Conservation (phyloP, 37 sponge, comb jelly and placozoan species). For the Axinella damicornis region DNA sequence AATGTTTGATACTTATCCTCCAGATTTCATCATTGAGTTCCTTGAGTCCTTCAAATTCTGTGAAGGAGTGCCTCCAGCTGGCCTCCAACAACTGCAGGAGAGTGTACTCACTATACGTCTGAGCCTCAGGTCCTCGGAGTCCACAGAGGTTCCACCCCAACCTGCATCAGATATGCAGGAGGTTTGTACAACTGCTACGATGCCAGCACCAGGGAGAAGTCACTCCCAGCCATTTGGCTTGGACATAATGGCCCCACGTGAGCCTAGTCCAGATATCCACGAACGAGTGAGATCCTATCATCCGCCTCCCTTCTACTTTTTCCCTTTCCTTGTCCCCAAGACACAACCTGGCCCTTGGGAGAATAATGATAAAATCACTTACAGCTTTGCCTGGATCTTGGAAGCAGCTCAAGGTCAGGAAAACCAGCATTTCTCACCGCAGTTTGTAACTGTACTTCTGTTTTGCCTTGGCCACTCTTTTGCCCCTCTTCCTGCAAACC, state of each 20-base stretch:
- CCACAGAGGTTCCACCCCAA: no score
- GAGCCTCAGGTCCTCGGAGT: not conserved
- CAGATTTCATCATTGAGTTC: conserved; percentile 21
- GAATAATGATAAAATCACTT: not conserved
- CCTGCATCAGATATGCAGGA: no score
- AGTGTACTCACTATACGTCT: not conserved
- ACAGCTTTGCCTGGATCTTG: conserved; percentile 36
- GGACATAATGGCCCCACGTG: no score
- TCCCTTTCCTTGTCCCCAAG: conserved; percentile 3
- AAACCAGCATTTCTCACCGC: conserved; percentile 9
- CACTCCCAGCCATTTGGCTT: no score
- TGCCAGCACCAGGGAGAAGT: no score
- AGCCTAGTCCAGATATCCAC: no score
- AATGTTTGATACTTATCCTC: not conserved
- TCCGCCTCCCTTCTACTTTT: conserved; percentile 1
- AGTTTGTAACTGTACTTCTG: conserved; percentile 9
- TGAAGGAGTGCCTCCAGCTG: not conserved
- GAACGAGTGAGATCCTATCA: no score
- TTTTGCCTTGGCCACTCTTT: conserved; percentile 15
- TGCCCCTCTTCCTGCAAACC: not conserved
- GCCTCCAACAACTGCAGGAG: not conserved
- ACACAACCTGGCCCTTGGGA: not conserved
- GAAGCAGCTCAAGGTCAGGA: not conserved
- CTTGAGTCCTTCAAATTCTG: conserved; percentile 14
- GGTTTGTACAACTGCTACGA: no score